Evolutionary conservation across 2,797 vertebrate genomes (phyloP).

Genomic region (Falco novaeseelandiae): DNA sequence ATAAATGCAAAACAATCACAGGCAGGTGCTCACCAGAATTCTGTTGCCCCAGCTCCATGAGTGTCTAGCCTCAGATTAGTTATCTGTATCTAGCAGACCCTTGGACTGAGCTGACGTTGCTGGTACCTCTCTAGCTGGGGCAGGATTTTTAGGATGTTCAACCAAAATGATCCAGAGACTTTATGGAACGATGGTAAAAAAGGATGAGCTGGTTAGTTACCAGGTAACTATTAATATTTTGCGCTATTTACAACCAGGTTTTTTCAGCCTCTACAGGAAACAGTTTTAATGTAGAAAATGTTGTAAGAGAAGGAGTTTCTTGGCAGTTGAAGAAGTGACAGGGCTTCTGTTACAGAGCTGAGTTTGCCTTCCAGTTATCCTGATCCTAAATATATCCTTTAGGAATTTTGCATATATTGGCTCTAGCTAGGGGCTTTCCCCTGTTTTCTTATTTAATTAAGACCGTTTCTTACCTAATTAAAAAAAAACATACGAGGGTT

Average conservation of each 20-base stretch:
- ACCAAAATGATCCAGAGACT: not conserved
- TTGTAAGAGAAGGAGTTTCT: conserved; percentile 36
- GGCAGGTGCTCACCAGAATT: not conserved
- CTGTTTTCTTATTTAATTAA: not conserved
- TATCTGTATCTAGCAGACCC: not conserved
- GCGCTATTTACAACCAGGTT: not conserved
- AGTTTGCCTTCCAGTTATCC: conserved; percentile 49
- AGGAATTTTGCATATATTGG: conserved; percentile 33
- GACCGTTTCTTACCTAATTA: not conserved
- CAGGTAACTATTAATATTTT: not conserved
- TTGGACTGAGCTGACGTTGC: not conserved
- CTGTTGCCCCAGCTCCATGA: not conserved
- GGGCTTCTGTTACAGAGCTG: conserved; percentile 39
- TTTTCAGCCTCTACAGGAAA: not conserved
- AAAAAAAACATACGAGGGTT: not conserved
- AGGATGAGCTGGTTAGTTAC: not conserved
- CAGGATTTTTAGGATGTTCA: not conserved
- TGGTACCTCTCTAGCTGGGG: not conserved
- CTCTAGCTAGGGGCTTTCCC: not conserved
- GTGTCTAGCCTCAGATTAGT: not conserved
- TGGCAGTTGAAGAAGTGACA: conserved; percentile 49
- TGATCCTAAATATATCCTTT: conserved; percentile 39
- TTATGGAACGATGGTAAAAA: not conserved
- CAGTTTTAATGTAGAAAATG: conserved; percentile 1
- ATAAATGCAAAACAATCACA: not conserved